Base-by-base conservation (phyloP, 2,888 invertebrate genomes). In the Brenthis ino region DNA sequence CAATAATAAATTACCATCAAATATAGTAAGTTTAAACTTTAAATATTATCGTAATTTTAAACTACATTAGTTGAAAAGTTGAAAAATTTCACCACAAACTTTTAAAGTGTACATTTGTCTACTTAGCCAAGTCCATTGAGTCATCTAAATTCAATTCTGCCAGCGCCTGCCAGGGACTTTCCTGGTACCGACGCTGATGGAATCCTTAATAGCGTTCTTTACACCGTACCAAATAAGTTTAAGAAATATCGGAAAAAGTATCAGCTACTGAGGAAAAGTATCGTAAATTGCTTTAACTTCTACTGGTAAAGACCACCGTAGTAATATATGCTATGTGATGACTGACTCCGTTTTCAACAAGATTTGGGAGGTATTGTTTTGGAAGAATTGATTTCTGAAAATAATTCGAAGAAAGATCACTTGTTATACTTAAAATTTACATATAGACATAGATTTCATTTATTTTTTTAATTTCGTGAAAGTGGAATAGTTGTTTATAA, bases 111-210 rank as follows among this genome's bases (percentile, higher is more conserved):
- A 68, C 65, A 65, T 70, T 68, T 53, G 67, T 68, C 67, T 72
- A 68, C 65, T 72, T 72, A 72, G 58, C 56, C 16, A n/a, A 65
- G 68, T 67, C 70, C 66, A 71, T 71, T 72, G 71, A 72, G 72
- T 67, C 66, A 68, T 71, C 68, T 68, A 67, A 71, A 71, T 72
- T 72, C 68, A 72, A 72, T 72, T 72, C 68, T 53, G 64, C 64
- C 70, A 70, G 68, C 72, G 70, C 70, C 72, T 72, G 68, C 70
- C 72, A 61, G 64, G 58, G 72, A 66, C 68, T 72, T 70, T 64
- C 64, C 70, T 72, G 72, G 66, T 65, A n/a, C 63, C 58, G 68
- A 72, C 70, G 72, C 60, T 70, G 68, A 72, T 68, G 70, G 72
- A 72, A 72, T 72, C 64, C 61, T 64, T 72, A 72, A 72, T 72